phyloP scores from a whole-genome alignment of 2,113 vertebrate genomes.

The Megaptera novaeangliae region DNA sequence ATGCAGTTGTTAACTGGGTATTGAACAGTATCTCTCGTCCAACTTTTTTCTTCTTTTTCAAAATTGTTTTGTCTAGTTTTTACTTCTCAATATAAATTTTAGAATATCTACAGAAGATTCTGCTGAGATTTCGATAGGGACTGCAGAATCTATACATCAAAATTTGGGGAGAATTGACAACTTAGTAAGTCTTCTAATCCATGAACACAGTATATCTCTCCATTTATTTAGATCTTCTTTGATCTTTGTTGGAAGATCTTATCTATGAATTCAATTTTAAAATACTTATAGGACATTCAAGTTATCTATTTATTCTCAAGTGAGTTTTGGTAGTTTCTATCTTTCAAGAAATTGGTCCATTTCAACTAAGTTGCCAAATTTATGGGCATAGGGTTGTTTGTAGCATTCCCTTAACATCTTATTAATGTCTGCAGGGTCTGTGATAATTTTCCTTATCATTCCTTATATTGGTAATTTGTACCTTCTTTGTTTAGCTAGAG shows the following conservation, averaged over 20 bases:
- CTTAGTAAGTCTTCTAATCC: no score
- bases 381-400: not conserved
- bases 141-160: no score
- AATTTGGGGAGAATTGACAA: no score
- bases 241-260: not conserved
- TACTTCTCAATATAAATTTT: no score
- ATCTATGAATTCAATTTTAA: not conserved
- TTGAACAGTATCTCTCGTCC: not conserved
- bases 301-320: not conserved
- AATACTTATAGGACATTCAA: not conserved
- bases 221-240: no score
- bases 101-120: no score
- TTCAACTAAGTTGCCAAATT: not conserved
- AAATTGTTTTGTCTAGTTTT: not conserved
- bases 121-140: no score
- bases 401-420: not conserved
- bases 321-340: not conserved
- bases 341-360: not conserved
- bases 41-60: no score
- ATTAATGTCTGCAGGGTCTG: not conserved
- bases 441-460: not conserved
- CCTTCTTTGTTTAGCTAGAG: not conserved
- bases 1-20: not conserved
- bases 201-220: no score
- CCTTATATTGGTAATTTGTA: not conserved